Evolutionary conservation across 2,888 invertebrate species (phyloP).

Genomic region (Orthosia gracilis): DNA sequence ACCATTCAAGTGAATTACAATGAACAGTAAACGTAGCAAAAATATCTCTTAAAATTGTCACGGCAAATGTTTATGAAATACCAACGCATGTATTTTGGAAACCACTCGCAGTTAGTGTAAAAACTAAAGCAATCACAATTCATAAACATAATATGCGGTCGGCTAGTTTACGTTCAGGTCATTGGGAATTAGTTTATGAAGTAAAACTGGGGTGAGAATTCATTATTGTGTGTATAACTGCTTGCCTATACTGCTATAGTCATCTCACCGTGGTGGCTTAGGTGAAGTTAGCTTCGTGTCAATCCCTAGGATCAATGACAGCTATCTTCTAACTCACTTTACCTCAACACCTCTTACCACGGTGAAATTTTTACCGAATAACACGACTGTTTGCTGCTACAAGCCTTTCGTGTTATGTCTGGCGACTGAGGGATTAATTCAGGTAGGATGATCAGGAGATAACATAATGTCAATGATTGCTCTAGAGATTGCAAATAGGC

Average conservation of each 20-base stretch:
- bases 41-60: constrained; percentile 60
- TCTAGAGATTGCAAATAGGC: constrained; percentile 17
- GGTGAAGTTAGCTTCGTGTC: too few relatives aligned
- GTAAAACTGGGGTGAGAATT: constrained; percentile 46
- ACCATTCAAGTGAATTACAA: constrained; percentile 34
- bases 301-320: too few relatives aligned
- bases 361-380: too few relatives aligned
- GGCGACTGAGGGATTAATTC: constrained; percentile 37
- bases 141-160: constrained; percentile 61
- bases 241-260: too few relatives aligned
- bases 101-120: constrained; percentile 71
- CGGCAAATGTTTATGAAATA: constrained; percentile 75
- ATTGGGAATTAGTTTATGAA: constrained; percentile 55
- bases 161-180: constrained; percentile 46
- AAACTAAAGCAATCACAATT: constrained; percentile 71
- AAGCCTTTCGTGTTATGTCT: constrained; percentile 24
- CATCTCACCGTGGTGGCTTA: too few relatives aligned
- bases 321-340: too few relatives aligned
- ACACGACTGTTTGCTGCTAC: background rate
- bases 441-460: constrained; percentile 43
- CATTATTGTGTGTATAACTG: background rate
- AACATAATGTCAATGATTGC: constrained; percentile 14
- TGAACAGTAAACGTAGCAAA: constrained; percentile 33
- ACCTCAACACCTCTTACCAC: too few relatives aligned
- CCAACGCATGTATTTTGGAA: constrained; percentile 75